phyloP scores from a whole-genome alignment of 2,888 invertebrate species.

The Nudaria mundana region DNA sequence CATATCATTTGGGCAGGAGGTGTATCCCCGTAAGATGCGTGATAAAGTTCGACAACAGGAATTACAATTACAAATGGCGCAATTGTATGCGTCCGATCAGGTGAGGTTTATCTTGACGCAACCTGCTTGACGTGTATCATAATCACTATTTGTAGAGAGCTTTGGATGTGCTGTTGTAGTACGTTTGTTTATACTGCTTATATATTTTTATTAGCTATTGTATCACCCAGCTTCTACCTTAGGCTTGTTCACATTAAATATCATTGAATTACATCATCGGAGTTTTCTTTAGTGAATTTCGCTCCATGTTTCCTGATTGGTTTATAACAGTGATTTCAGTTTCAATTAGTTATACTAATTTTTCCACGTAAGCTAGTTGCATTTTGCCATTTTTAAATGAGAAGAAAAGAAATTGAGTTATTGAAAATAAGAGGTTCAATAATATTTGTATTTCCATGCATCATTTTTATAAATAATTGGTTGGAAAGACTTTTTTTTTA shows the following conservation, averaged over 20 bases:
- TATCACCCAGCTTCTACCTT: conserved; percentile 53
- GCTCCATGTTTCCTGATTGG: conserved; percentile 24
- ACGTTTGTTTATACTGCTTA: conserved; percentile 59
- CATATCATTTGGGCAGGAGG: conserved; percentile 85
- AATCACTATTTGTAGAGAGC: conserved; percentile 58
- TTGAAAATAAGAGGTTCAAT: not conserved
- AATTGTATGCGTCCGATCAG: conserved; percentile 79
- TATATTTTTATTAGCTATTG: conserved; percentile 55
- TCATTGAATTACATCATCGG: conserved; percentile 15
- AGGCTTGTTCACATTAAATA: conserved; percentile 35
- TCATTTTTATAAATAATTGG: conserved; percentile 10
- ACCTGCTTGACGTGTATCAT: conserved; percentile 67
- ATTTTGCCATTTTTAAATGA: conserved; percentile 20
- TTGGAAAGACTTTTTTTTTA: too few relatives aligned
- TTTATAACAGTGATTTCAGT: conserved; percentile 25
- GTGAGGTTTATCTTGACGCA: conserved; percentile 74
- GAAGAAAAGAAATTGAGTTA: conserved; percentile 5
- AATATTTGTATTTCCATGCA: not conserved
- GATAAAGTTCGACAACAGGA: conserved; percentile 87
- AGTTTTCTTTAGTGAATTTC: conserved; percentile 18
- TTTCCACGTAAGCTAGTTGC: conserved; percentile 26
- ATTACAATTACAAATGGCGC: conserved; percentile 82
- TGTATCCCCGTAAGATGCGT: conserved; percentile 91
- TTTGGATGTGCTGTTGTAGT: conserved; percentile 80
- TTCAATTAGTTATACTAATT: conserved; percentile 34